A percentile compares a stretch with the other conserved stretches of the same genome.
Evolutionary conservation across 2,888 invertebrate species (phyloP).

Genomic region (Drosophila austrosaltans): DNA sequence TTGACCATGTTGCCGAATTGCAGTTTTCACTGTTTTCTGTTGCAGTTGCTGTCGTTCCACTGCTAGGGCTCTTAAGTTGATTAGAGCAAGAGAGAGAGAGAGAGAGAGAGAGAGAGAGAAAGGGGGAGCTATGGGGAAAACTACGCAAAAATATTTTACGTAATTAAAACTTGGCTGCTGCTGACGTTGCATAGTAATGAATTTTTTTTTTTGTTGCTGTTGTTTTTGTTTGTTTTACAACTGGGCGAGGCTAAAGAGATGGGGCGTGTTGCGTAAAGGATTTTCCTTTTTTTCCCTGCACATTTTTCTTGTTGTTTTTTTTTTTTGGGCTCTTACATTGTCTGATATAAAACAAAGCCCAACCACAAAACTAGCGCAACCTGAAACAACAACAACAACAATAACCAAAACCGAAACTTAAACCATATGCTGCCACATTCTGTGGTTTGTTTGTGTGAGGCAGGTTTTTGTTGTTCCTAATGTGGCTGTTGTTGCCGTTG

Average conservation of each 20-base stretch:
- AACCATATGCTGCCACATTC: conserved; percentile 50
- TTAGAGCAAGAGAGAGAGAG: conserved; percentile 54
- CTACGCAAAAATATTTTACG: conserved; percentile 75
- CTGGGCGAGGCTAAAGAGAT: background rate
- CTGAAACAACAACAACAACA: conserved; percentile 47
- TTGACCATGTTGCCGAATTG: conserved; percentile 68
- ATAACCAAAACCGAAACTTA: conserved; percentile 34
- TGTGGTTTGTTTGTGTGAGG: conserved; percentile 36
- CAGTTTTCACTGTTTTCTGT: conserved; percentile 50
- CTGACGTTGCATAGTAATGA: conserved; percentile 61
- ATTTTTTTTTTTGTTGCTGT: conserved; percentile 36
- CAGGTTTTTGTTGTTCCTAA: conserved; percentile 28
- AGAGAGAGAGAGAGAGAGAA: conserved; percentile 19
- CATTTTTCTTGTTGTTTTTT: conserved; percentile 3
- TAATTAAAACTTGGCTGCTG: conserved; percentile 74
- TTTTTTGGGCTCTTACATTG: conserved; percentile 50
- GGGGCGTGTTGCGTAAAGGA: background rate
- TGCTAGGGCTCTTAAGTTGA: conserved; percentile 70
- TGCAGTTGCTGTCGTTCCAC: conserved; percentile 5
- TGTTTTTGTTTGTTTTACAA: conserved; percentile 9
- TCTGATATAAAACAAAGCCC: conserved; percentile 66
- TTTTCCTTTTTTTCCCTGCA: background rate
- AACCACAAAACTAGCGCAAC: conserved; percentile 73
- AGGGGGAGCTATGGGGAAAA: conserved; percentile 39
- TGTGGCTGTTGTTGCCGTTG: conserved; percentile 14